Conservation (phyloP, 2,113 vertebrate genomes). For the Gavialis gangeticus region DNA sequence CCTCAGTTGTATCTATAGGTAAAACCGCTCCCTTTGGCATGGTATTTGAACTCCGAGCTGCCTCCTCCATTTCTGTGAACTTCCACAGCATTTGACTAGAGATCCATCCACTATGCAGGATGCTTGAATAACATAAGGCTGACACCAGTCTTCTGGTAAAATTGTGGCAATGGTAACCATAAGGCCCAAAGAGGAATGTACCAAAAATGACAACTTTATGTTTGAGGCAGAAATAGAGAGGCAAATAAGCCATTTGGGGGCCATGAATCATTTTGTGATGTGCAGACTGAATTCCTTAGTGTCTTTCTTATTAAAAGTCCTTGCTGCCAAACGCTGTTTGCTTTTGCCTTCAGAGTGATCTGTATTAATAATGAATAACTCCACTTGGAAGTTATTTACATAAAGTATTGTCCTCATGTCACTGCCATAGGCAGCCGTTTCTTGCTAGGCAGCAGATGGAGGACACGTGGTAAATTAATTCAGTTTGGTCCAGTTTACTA, state of each 20-base stretch:
- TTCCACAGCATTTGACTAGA: neutral
- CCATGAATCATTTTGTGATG: neutral
- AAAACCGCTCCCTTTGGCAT: neutral
- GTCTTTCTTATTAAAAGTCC: slow-evolving; percentile 55
- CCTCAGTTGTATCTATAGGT: too few species aligned
- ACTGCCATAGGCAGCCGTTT: neutral
- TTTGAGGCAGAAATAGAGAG: neutral
- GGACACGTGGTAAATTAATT: neutral
- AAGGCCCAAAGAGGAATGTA: neutral
- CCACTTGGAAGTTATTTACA: slow-evolving; percentile 33
- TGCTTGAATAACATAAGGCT: neutral
- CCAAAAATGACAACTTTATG: neutral
- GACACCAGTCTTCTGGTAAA: neutral
- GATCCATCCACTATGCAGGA: neutral
- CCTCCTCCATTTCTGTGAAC: neutral
- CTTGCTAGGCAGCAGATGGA: neutral
- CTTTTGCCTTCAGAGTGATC: slow-evolving; percentile 35
- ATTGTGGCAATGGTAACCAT: neutral
- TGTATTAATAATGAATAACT: slow-evolving; percentile 46
- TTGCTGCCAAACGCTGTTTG: slow-evolving; percentile 39
- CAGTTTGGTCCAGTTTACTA: too few species aligned
- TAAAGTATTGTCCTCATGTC: neutral
- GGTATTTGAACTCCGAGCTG: neutral
- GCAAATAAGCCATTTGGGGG: neutral
- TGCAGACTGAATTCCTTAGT: slow-evolving; percentile 40